Evolutionary conservation across 2,888 invertebrate species (phyloP).

Genomic region (Hanleya hanleyi): DNA sequence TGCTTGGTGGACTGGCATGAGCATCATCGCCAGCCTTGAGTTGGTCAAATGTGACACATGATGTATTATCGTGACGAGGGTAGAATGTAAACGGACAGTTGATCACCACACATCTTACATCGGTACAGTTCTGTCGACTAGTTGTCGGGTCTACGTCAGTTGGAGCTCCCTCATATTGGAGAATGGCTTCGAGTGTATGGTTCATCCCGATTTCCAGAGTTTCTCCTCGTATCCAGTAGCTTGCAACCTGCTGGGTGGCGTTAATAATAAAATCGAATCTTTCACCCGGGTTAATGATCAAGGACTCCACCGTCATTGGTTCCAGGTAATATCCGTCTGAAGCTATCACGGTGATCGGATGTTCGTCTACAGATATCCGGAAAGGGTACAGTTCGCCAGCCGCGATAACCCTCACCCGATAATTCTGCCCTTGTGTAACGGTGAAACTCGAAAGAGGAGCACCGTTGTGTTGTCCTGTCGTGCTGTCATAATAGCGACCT

Average conservation of each 20-base stretch:
- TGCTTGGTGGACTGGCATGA: conserved; percentile 32
- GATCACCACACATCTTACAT: conserved; percentile 38
- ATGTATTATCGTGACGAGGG: conserved; percentile 16
- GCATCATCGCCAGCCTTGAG: conserved; percentile 16
- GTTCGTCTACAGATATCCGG: conserved; percentile 52
- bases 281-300: conserved; percentile 21
- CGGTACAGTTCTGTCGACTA: conserved; percentile 30
- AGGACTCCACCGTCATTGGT: conserved; percentile 42
- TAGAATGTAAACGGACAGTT: conserved; percentile 49
- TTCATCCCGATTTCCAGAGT: conserved; percentile 37
- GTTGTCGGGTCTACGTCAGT: conserved; percentile 35
- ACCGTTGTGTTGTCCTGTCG: conserved; percentile 30
- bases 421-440: conserved; percentile 29
- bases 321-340: conserved; percentile 53
- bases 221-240: conserved; percentile 59
- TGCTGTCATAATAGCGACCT: conserved; percentile 41
- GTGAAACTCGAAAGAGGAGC: conserved; percentile 41
- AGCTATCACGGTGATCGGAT: conserved; percentile 47
- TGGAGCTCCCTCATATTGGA: conserved; percentile 42
- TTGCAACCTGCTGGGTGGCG: conserved; percentile 41
- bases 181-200: conserved; percentile 40
- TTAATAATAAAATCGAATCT: conserved; percentile 53
- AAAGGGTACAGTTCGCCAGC: conserved; percentile 46
- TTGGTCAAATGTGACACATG: conserved; percentile 38
- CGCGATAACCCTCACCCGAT: conserved; percentile 54